These are phyloP conservation scores for Labeo catla DNA, from an alignment of 2,113 vertebrate genomes.

Conservation along the genomic window DNA sequence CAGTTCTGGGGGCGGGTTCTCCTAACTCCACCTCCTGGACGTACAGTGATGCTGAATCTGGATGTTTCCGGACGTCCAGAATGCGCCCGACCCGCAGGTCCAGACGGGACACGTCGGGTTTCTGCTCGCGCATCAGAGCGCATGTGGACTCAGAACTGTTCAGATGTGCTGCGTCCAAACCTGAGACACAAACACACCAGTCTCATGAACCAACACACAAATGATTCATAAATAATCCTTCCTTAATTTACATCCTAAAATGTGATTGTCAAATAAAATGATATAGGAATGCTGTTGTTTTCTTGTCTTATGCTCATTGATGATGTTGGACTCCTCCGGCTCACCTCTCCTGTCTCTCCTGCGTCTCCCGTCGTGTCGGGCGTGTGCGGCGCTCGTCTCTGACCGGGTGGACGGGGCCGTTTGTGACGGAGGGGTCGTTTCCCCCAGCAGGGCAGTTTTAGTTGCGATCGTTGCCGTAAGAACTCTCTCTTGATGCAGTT, in stretches of 20 bases:
- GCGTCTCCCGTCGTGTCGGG: conserved; percentile 16
- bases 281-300: no score
- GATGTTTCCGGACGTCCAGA: conserved; percentile 80
- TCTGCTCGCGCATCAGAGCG: conserved; percentile 67
- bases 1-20: conserved; percentile 81
- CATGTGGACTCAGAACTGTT: conserved; percentile 12
- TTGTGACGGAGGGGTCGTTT: not conserved
- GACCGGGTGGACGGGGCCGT: not conserved
- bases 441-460: not conserved
- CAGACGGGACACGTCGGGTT: conserved; percentile 84
- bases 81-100: conserved; percentile 91
- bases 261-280: no score
- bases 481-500: conserved; percentile 47
- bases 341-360: conserved; percentile 44
- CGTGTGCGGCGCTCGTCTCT: not conserved
- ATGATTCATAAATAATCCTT: not conserved
- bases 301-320: no score
- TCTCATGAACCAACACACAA: not conserved
- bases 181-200: not conserved
- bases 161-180: conserved; percentile 33
- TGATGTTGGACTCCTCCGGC: no score
- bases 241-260: not conserved
- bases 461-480: conserved; percentile 38
- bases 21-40: conserved; percentile 91
- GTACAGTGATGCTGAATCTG: conserved; percentile 80